Evolutionary conservation across 2,797 vertebrate genomes (phyloP).

Genomic region (Chelonia mydas): DNA sequence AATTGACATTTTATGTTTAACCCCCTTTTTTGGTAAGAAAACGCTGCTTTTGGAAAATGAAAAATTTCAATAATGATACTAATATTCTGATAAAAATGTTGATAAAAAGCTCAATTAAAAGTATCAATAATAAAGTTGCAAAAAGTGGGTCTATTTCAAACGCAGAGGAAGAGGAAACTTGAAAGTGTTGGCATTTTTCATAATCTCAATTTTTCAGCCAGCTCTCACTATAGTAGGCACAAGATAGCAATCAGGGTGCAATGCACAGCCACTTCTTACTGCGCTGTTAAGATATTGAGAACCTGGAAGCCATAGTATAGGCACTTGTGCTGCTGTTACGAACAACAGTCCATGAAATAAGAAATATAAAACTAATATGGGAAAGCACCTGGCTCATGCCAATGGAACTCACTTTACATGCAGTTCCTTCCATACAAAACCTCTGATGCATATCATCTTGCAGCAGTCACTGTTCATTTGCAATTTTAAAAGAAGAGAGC

Average conservation of each 20-base stretch:
- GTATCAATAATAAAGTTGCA: neutral
- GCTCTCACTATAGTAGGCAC: neutral
- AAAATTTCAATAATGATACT: no score
- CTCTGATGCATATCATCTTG: neutral
- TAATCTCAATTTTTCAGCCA: neutral
- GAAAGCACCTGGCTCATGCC: neutral
- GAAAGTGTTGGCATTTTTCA: neutral
- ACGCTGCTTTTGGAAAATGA: no score
- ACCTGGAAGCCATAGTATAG: neutral
- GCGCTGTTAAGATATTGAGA: neutral
- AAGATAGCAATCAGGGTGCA: neutral
- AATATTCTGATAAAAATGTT: no score
- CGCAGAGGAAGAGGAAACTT: neutral
- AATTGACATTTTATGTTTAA: no score
- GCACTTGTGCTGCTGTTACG: accelerated
- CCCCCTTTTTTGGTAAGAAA: no score
- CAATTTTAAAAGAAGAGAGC: neutral
- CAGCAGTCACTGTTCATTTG: neutral
- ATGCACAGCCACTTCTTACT: neutral
- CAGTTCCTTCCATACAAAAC: neutral
- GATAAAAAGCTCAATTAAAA: no score
- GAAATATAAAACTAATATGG: neutral
- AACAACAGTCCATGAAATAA: neutral
- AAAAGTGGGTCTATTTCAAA: neutral
- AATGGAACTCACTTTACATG: neutral